phyloP scores from a whole-genome alignment of 2,888 invertebrate species.

The Nomada lathburiana region DNA sequence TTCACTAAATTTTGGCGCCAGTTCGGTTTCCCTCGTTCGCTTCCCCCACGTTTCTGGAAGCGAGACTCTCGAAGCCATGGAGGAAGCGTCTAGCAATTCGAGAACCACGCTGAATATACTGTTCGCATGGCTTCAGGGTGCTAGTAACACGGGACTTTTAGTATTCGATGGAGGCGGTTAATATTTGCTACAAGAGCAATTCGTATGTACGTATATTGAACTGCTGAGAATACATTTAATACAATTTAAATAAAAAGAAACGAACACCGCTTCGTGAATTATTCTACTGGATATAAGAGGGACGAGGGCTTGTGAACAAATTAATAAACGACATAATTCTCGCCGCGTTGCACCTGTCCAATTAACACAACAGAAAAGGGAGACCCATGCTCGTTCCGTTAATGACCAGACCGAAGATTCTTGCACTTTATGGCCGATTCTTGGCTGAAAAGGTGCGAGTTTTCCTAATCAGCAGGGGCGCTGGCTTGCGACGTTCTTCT shows the following conservation, averaged over 20 bases:
- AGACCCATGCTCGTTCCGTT: slow-evolving; percentile 8
- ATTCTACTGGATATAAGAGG: neutral
- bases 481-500: slow-evolving; percentile 62
- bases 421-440: slow-evolving; percentile 25
- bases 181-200: neutral
- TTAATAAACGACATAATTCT: slow-evolving; percentile 12
- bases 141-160: neutral
- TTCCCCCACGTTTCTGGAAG: neutral
- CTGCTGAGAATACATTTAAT: neutral
- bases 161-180: neutral
- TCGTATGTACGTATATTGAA: no score
- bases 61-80: neutral
- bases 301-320: neutral
- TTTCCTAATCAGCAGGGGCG: slow-evolving; percentile 58
- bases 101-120: neutral
- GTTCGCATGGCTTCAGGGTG: neutral
- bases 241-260: neutral
- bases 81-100: neutral
- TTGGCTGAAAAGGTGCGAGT: slow-evolving; percentile 46
- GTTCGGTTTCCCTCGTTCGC: neutral
- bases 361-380: neutral
- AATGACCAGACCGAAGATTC: slow-evolving; percentile 38
- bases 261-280: no score
- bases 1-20: neutral
- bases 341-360: slow-evolving; percentile 20